Evolutionary conservation across 2,113 vertebrate species (phyloP), one percentile per base, ranked within the genome.

Genomic region (Syngnathoides biaculeatus): DNA sequence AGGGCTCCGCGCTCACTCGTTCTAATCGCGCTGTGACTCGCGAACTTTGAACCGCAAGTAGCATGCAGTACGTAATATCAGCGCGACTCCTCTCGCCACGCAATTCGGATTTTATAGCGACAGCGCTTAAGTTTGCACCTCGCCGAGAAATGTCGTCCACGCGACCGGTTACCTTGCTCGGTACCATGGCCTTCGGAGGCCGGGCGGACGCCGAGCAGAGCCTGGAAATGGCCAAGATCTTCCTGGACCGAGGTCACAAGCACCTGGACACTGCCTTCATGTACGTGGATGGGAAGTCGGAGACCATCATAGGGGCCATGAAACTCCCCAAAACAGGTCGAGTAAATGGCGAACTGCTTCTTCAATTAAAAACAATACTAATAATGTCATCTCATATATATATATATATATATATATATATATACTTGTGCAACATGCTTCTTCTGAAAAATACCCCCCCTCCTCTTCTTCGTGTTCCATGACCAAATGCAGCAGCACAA

Each of bases 121-220:
- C 64, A 15, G 35, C 30, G 39, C 30, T 79, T 11, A 26, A 3
- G 67, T 52, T 50, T 1, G 69, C 57, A 2, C 0, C 38, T 47
- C 14, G 47, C 15, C 60, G 75, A 70, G 89, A 67, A 64, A 93
- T 93, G 92, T 90, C 85, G 40, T 55, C 69, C 50, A 72, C 69
- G 17, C 22, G 79, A 2, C 94, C 94, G 0, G 83, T 77, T 0
- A 89, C 94, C 2, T 77, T 97, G 35, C 91, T 98, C 82, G 96
- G 96, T 5, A 90, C 93, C 3, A 95, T 95, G 94, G 93, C 94
- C 74, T 92, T 98, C 69, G 96, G 96, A 0, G 92, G 93, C 0
- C 92, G 94, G 2, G 92, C 90, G 0, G 91, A 94, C 69, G 83
- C 84, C 7, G 76, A 83, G 22, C 72, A 82, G 55, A 95, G 95